Evolutionary conservation across 1,140 invertebrate species (phyloP).

Genomic region (Teleogryllus occipitalis): DNA sequence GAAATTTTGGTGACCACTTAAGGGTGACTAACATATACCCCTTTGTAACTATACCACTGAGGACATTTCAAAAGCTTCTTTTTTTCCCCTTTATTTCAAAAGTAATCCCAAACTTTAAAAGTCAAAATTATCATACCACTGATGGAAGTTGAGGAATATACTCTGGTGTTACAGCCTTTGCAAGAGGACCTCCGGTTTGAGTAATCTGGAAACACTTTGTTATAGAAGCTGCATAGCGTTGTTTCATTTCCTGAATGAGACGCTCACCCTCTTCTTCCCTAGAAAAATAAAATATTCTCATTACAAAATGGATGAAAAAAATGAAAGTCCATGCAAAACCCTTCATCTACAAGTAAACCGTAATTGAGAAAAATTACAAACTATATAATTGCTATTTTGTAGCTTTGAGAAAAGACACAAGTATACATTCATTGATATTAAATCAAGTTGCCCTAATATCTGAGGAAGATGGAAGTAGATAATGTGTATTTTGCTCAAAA

Average conservation of each 20-base stretch:
- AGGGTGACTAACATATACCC: too few relatives aligned
- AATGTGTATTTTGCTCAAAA: too few relatives aligned
- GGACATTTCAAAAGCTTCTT: too few relatives aligned
- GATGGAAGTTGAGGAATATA: background rate
- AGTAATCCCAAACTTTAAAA: too few relatives aligned
- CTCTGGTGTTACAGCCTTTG: background rate
- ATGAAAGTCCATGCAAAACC: background rate
- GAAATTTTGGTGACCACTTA: too few relatives aligned
- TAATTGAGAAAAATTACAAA: background rate
- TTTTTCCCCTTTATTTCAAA: too few relatives aligned
- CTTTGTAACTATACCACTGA: too few relatives aligned
- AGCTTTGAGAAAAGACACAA: background rate
- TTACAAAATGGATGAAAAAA: background rate
- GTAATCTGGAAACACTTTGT: background rate
- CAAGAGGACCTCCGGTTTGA: background rate
- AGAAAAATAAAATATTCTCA: constrained; percentile 8
- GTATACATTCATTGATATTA: background rate
- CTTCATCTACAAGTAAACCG: background rate
- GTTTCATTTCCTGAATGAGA: constrained; percentile 62
- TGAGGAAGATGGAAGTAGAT: too few relatives aligned
- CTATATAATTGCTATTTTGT: background rate
- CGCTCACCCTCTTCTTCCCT: constrained; percentile 58
- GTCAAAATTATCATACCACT: too few relatives aligned
- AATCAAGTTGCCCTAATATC: background rate
- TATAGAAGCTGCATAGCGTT: constrained; percentile 46